Evolutionary conservation across 2,888 invertebrate genomes (phyloP).

Genomic region (Drosophila mimetica): DNA sequence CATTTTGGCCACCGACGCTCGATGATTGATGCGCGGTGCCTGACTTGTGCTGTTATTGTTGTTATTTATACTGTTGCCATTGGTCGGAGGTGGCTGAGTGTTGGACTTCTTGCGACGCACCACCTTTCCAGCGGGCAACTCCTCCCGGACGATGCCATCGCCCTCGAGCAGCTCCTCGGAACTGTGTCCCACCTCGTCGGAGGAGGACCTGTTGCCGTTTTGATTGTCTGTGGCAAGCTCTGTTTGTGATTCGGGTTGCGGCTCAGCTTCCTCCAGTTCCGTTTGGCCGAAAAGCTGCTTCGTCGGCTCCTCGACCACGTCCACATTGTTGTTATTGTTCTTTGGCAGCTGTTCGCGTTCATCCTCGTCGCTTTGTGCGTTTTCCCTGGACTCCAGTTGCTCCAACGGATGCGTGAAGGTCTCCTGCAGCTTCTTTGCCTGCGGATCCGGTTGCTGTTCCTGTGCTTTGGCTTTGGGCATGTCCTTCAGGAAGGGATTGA

Average conservation of each 20-base stretch:
- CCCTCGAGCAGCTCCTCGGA: slow-evolving; percentile 85
- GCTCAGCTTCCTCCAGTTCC: slow-evolving; percentile 2
- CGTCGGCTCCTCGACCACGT: slow-evolving; percentile 27
- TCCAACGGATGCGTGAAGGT: slow-evolving; percentile 58
- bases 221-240: slow-evolving; percentile 79
- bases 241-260: slow-evolving; percentile 8
- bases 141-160: slow-evolving; percentile 87
- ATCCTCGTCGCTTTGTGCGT: slow-evolving; percentile 58
- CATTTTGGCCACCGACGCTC: slow-evolving; percentile 87
- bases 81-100: slow-evolving; percentile 53
- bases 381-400: slow-evolving; percentile 38
- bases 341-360: slow-evolving; percentile 46
- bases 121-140: slow-evolving; percentile 90
- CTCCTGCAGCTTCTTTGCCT: slow-evolving; percentile 54
- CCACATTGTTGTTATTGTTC: slow-evolving; percentile 58
- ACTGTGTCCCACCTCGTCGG: slow-evolving; percentile 73
- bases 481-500: slow-evolving; percentile 87
- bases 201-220: slow-evolving; percentile 80
- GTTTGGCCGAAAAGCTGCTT: slow-evolving; percentile 8
- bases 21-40: slow-evolving; percentile 83
- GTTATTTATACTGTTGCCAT: slow-evolving; percentile 53
- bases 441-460: slow-evolving; percentile 36
- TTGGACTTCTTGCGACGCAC: slow-evolving; percentile 82
- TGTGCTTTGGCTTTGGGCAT: slow-evolving; percentile 84
- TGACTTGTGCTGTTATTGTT: slow-evolving; percentile 62